Conservation (phyloP, 2,113 vertebrate species). For the Myrmecobius fasciatus region DNA sequence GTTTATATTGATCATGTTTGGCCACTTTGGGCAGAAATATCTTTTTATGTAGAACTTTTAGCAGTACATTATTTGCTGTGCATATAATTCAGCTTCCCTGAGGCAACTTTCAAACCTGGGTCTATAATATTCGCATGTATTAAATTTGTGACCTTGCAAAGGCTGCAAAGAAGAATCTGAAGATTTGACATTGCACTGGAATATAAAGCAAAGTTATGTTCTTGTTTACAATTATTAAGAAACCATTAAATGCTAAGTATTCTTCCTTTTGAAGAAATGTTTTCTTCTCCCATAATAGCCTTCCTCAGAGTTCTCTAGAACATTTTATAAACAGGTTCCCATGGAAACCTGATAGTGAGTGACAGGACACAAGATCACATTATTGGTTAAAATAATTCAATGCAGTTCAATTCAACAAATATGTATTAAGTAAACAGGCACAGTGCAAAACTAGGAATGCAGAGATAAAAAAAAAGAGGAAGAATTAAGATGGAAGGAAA, state of each 20-base stretch:
- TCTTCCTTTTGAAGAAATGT: conserved; percentile 15
- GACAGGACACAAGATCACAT: neutral
- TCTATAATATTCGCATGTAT: conserved; percentile 12
- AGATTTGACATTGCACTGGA: conserved; percentile 1
- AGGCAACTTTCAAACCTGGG: conserved; percentile 36
- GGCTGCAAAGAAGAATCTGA: conserved; percentile 21
- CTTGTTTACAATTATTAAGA: conserved; percentile 44
- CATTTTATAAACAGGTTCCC: neutral
- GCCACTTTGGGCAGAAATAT: neutral
- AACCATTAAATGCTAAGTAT: neutral
- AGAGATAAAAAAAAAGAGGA: neutral
- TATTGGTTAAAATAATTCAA: neutral
- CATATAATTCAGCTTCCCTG: neutral
- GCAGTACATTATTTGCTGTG: neutral
- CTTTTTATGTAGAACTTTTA: neutral
- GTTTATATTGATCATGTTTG: conserved; percentile 13
- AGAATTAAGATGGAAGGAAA: no score
- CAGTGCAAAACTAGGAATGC: neutral
- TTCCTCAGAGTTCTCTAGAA: conserved; percentile 11
- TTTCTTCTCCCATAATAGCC: neutral
- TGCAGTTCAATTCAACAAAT: neutral
- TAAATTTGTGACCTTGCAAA: neutral
- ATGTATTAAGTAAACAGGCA: neutral
- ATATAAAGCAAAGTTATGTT: conserved; percentile 16
- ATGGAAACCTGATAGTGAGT: neutral